Evolutionary conservation across 1,140 invertebrate species (phyloP).

Genomic region (Aplysia californica): DNA sequence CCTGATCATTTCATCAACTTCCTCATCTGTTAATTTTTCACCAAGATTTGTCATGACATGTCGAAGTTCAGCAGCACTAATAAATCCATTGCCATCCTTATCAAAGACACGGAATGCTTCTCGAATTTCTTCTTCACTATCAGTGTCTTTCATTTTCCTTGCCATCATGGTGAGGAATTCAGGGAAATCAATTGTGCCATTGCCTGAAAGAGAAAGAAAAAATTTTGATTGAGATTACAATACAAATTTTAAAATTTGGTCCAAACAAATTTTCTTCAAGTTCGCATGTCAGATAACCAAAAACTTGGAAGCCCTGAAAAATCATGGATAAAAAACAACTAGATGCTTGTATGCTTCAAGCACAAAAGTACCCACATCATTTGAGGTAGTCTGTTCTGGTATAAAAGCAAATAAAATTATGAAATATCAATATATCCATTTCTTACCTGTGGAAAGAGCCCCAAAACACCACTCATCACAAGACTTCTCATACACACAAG

Average conservation of each 20-base stretch:
- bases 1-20: conserved; percentile 93
- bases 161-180: conserved; percentile 88
- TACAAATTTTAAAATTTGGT: background rate
- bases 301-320: too few relatives aligned
- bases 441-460: too few relatives aligned
- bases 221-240: background rate
- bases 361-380: too few relatives aligned
- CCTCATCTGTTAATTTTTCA: conserved; percentile 88
- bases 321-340: too few relatives aligned
- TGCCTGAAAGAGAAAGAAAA: conserved; percentile 79
- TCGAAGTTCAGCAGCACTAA: conserved; percentile 56
- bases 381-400: too few relatives aligned
- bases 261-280: background rate
- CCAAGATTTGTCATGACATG: conserved; percentile 92
- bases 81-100: conserved; percentile 94
- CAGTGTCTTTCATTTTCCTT: conserved; percentile 99
- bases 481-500: too few relatives aligned
- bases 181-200: conserved; percentile 98
- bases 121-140: conserved; percentile 95
- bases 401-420: too few relatives aligned
- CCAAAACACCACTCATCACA: too few relatives aligned
- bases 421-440: too few relatives aligned
- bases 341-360: too few relatives aligned
- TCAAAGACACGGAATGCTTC: conserved; percentile 99
- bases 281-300: too few relatives aligned